Evolutionary conservation across 92 coral and sea anemone genomes (phyloP), one percentile per base, ranked within the genome.

Genomic region (Scolanthus callimorphus): DNA sequence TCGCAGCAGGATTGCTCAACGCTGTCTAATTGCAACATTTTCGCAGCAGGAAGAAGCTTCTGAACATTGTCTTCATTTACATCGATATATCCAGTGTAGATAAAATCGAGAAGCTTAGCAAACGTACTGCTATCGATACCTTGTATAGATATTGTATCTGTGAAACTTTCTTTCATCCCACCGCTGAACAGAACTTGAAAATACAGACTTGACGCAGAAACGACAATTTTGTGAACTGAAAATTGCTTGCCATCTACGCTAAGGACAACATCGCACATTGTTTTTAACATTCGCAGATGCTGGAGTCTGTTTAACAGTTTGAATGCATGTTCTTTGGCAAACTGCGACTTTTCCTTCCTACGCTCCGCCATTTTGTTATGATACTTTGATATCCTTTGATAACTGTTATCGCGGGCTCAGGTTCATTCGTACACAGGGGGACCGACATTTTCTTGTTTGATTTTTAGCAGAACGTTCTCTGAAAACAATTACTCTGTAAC

Each of bases 11-110:
- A 57, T 4, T 53, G 71, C 39, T 79, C 96, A 3, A 91, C 62
- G 25, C 79, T 91, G 46, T 91, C 97, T 17, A 91, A 63, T 70
- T 91, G 97, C 0, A 91, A 63, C 96, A 88, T 88, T 63, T 88
- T 83, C n/a, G 96, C 84, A 2, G 97, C 91, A 0, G 91, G 88
- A 20, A 91, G 56, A 55, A 91, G 89, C 59, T 83, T 84, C 49
- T 91, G 91, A 1, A 91, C 97, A 34, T 91, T 88, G 3, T 65
- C 62, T 44, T 89, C 87, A 20, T 70, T 68, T 2, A 88, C 85
- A n/a, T 78, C 76, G 1, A 91, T 84, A 11, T 46, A 17, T 38
- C 97, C 97, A 28, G 89, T 83, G 65, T 91, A 91, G 34, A 91
- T 91, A 51, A 88, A 91, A 51, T 91, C 89, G 27, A 91, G 84